Evolutionary conservation across 2,797 vertebrate genomes (phyloP).

Genomic region (Onychomys arenicola): DNA sequence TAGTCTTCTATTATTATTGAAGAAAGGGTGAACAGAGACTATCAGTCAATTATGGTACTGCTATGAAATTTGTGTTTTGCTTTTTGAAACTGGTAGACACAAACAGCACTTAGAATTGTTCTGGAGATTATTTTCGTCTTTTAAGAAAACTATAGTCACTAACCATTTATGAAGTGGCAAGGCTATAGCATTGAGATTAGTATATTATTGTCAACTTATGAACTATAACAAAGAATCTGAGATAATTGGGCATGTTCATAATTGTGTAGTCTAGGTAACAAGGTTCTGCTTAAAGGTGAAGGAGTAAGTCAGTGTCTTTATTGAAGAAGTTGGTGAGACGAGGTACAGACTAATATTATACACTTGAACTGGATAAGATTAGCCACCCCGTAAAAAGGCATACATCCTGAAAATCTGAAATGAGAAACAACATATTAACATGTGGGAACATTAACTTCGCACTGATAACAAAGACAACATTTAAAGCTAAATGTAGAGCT

Average conservation of each 20-base stretch:
- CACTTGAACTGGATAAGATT: neutral
- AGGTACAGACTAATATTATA: neutral
- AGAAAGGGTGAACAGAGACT: neutral
- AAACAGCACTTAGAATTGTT: neutral
- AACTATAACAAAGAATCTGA: neutral
- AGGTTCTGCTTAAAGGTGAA: neutral
- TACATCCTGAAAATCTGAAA: neutral
- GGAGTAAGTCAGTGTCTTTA: neutral
- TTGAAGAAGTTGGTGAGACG: neutral
- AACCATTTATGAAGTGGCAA: neutral
- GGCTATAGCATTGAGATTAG: neutral
- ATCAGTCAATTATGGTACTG: neutral
- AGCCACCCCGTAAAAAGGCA: neutral
- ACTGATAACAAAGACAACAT: neutral
- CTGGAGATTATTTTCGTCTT: neutral
- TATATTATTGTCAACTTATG: neutral
- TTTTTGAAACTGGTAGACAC: neutral
- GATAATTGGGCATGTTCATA: neutral
- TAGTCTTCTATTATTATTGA: neutral
- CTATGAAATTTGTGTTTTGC: neutral
- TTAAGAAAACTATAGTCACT: neutral
- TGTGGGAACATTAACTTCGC: neutral
- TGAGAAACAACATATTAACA: neutral
- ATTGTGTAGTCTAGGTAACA: neutral
- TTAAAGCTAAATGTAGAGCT: neutral